Evolutionary conservation across 2,888 invertebrate species (phyloP).

Genomic region (Belgica antarctica): DNA sequence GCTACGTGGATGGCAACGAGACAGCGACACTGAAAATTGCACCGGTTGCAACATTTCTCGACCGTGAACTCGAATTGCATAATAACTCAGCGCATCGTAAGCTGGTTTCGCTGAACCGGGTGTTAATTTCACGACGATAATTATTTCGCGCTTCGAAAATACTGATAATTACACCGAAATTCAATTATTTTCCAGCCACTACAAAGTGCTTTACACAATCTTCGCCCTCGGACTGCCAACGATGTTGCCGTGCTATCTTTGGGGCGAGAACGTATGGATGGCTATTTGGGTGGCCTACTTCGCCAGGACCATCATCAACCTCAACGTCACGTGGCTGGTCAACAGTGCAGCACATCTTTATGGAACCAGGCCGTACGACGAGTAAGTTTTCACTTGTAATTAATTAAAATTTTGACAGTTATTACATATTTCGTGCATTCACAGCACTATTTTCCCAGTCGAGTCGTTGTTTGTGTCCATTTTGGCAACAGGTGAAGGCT

Average conservation of each 20-base stretch:
- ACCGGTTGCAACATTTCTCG: too few relatives aligned
- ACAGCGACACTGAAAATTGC: too few relatives aligned
- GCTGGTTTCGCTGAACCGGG: background rate
- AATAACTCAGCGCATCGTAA: background rate
- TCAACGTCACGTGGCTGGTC: slow-evolving; percentile 72
- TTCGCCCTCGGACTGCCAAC: slow-evolving; percentile 61
- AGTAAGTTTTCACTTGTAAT: slow-evolving; percentile 56
- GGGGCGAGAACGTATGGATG: slow-evolving; percentile 62
- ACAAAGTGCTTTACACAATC: slow-evolving; percentile 58
- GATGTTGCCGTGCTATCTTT: slow-evolving; percentile 60
- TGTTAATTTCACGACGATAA: background rate
- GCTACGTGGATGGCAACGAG: too few relatives aligned
- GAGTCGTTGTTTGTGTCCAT: slow-evolving; percentile 69
- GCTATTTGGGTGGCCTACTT: slow-evolving; percentile 62
- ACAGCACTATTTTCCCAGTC: slow-evolving; percentile 69
- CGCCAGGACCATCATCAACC: slow-evolving; percentile 59
- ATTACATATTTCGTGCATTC: slow-evolving; percentile 12
- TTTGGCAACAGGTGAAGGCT: slow-evolving; percentile 75
- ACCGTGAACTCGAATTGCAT: background rate
- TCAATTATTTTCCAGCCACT: slow-evolving; percentile 59
- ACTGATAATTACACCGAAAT: too few relatives aligned
- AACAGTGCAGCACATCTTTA: slow-evolving; percentile 71
- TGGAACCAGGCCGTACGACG: slow-evolving; percentile 68
- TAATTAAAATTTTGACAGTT: background rate
- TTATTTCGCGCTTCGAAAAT: background rate